Evolutionary conservation across 2,888 invertebrate genomes (phyloP).

Genomic region (Leucophenga maculata): DNA sequence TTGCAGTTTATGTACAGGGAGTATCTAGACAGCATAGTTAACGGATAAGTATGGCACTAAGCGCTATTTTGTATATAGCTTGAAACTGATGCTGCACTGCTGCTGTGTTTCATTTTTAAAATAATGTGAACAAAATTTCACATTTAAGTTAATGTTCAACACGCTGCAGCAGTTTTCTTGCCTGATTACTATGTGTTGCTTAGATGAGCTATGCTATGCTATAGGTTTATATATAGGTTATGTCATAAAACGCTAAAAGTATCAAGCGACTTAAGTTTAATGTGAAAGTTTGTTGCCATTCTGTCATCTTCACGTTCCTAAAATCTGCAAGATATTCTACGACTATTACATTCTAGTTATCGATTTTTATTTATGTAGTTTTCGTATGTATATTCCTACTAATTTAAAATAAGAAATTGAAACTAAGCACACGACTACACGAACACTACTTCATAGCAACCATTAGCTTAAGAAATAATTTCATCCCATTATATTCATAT

Average conservation of each 20-base stretch:
- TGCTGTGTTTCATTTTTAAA: not conserved
- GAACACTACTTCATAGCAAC: too few species aligned
- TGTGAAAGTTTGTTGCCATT: slow-evolving; percentile 59
- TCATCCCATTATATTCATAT: too few species aligned
- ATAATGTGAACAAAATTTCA: slow-evolving; percentile 34
- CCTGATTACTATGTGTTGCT: not conserved
- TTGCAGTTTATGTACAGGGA: too few species aligned
- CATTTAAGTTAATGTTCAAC: slow-evolving; percentile 8
- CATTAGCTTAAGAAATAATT: too few species aligned
- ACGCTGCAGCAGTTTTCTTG: not conserved
- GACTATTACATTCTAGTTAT: too few species aligned
- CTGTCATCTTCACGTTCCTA: too few species aligned
- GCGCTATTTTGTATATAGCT: slow-evolving; percentile 66
- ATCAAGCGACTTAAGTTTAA: slow-evolving; percentile 60
- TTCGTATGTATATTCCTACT: too few species aligned
- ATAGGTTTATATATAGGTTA: slow-evolving; percentile 29
- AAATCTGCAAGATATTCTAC: too few species aligned
- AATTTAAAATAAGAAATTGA: too few species aligned
- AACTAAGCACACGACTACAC: too few species aligned
- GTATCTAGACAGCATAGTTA: slow-evolving; percentile 52
- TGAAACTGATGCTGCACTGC: slow-evolving; percentile 44
- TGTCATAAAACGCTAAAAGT: slow-evolving; percentile 55
- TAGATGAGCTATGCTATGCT: too few species aligned
- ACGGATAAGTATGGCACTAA: slow-evolving; percentile 66
- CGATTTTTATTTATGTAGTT: too few species aligned